phyloP scores from a whole-genome alignment of 1,140 invertebrate species.

The Neodiprion fabricii region DNA sequence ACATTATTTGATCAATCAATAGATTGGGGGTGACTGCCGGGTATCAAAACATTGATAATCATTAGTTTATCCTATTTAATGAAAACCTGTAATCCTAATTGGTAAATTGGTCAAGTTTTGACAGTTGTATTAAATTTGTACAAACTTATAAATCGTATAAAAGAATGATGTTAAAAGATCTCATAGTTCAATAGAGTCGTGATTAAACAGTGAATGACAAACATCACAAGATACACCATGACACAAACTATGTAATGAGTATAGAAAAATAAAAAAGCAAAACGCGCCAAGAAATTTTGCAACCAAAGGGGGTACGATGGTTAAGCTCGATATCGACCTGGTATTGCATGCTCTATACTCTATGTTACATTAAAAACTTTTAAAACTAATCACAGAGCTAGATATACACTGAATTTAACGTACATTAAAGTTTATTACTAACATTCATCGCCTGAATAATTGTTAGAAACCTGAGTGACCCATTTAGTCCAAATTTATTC shows the following conservation, averaged over 20 bases:
- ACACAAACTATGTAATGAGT: background rate
- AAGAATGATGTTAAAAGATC: background rate
- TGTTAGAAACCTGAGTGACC: too few species aligned
- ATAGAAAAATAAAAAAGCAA: background rate
- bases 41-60: constrained; percentile 8
- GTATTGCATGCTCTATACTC: constrained; percentile 7
- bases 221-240: background rate
- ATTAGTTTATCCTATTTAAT: background rate
- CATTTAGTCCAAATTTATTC: too few species aligned
- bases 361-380: constrained; percentile 1
- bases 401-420: background rate
- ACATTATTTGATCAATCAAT: background rate
- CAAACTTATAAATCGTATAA: constrained; percentile 3
- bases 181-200: background rate
- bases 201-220: background rate
- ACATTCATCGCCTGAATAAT: too few species aligned
- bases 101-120: constrained; percentile 2
- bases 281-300: background rate
- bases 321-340: constrained; percentile 4
- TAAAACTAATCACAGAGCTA: background rate
- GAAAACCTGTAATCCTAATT: constrained; percentile 2
- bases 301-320: background rate
- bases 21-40: background rate
- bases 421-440: too few species aligned
- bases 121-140: background rate